phyloP scores from a whole-genome alignment of 1,140 invertebrate genomes.

The Bactericera cockerelli region DNA sequence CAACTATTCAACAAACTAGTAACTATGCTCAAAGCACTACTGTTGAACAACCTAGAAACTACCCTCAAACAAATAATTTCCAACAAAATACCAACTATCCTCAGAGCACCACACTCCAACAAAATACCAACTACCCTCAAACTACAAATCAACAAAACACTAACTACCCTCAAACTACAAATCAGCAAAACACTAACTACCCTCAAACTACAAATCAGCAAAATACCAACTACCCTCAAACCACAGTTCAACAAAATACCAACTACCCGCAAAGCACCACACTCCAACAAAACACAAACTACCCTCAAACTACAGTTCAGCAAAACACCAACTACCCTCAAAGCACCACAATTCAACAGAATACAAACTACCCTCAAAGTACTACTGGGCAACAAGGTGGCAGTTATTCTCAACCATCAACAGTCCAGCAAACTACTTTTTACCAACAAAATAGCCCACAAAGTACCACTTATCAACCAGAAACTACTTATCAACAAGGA shows the following conservation, averaged over 20 bases:
- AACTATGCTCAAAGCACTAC: background rate
- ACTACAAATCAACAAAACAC: background rate
- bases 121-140: background rate
- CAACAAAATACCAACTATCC: background rate
- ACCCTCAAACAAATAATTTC: background rate
- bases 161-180: background rate
- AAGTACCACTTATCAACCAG: background rate
- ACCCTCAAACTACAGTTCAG: background rate
- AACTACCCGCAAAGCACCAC: background rate
- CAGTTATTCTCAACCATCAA: background rate
- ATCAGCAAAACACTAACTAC: background rate
- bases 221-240: background rate
- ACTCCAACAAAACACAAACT: background rate
- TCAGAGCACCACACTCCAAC: background rate
- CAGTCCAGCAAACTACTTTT: background rate
- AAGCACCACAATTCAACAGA: background rate
- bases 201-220: background rate
- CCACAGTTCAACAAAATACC: background rate
- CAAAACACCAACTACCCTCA: background rate
- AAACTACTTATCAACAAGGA: slow-evolving; percentile 3
- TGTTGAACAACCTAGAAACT: background rate
- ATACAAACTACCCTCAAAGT: background rate
- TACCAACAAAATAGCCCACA: background rate
- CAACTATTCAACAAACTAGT: background rate
- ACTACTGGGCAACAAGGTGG: background rate